Conservation (phyloP, 2,113 vertebrate species). For the Bungarus multicinctus region DNA sequence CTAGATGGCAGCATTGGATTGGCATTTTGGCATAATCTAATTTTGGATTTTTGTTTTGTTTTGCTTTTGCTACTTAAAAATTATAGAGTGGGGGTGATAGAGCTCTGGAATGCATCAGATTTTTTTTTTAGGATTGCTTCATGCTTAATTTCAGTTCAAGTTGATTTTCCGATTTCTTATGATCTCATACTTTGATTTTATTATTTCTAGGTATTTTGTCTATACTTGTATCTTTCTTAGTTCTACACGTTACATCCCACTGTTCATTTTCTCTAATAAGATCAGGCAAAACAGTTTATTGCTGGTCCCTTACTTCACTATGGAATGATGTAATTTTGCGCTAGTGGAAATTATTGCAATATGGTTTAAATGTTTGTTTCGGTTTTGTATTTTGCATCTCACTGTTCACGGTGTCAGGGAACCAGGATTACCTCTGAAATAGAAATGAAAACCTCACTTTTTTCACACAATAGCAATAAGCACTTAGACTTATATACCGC, state of each 20-base stretch:
- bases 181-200: not conserved
- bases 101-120: not conserved
- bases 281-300: not conserved
- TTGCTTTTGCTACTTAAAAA: not conserved
- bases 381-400: not conserved
- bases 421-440: not conserved
- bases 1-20: constrained; percentile 67
- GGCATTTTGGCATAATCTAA: not conserved
- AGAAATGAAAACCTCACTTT: not conserved
- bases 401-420: not conserved
- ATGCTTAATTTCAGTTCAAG: not conserved
- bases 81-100: not conserved
- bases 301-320: constrained; percentile 8
- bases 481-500: no score
- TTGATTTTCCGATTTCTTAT: not conserved
- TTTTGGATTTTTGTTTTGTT: not conserved
- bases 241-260: not conserved
- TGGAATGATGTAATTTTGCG: not conserved
- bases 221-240: not conserved
- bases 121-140: not conserved
- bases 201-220: not conserved
- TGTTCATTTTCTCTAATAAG: not conserved
- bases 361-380: not conserved
- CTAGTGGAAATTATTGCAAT: constrained; percentile 24
- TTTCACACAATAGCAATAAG: not conserved